Conservation (phyloP, 2,797 vertebrate genomes). For the Capromys pilorides region DNA sequence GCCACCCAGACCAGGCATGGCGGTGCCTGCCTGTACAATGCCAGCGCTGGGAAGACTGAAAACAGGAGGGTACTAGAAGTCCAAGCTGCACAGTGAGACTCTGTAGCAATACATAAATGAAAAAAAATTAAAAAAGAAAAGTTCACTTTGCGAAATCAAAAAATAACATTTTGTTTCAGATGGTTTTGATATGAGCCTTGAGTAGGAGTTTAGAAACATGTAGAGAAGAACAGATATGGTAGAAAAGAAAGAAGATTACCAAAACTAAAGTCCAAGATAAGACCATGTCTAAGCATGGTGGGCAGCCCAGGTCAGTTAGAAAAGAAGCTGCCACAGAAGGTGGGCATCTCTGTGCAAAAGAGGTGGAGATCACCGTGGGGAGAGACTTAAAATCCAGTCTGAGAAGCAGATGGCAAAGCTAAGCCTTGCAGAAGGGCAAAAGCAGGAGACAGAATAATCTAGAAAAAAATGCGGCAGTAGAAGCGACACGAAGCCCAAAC, state of each 20-base stretch:
- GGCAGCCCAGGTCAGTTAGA: neutral
- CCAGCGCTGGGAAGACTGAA: no score
- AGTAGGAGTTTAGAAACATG: conserved; percentile 12
- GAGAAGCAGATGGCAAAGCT: neutral
- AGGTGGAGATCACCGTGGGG: neutral
- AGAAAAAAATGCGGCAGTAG: neutral
- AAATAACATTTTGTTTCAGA: neutral
- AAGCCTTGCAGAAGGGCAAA: neutral
- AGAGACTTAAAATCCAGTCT: neutral
- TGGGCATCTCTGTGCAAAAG: neutral
- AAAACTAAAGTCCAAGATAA: neutral
- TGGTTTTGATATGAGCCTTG: neutral
- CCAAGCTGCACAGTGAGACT: no score
- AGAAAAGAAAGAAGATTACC: neutral
- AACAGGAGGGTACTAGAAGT: no score
- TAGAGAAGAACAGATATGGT: no score
- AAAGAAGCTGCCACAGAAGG: neutral
- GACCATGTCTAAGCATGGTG: neutral
- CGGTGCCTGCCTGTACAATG: no score
- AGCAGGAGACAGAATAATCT: neutral
- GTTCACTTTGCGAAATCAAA: neutral
- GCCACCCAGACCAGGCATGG: no score
- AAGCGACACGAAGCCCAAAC: neutral
- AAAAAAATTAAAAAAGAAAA: neutral
- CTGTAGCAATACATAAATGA: no score